Base-by-base conservation (phyloP, 2,888 invertebrate genomes). In the Actias luna region DNA sequence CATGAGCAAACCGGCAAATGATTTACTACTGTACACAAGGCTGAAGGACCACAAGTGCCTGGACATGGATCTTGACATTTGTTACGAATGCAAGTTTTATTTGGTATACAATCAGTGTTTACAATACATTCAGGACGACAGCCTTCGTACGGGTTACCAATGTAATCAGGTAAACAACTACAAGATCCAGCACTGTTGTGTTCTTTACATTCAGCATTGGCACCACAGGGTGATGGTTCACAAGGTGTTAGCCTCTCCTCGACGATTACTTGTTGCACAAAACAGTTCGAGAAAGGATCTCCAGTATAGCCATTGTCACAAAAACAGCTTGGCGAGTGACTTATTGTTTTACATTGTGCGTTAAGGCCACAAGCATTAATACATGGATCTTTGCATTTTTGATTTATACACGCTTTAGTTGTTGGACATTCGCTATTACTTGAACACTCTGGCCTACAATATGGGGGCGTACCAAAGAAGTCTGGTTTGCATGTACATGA, bases 31-130 rank as follows among this genome's bases (percentile, higher is more conserved):
- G 93, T 93, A 79, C 97, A 97, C 25, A 94, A 89, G 8, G 96
- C 95, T 76, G 95, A 94, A 67, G 94, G 93, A 5, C 95, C 96
- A 80, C 97, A 97, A 16, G 94, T 95, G 65, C 96, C 96, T 10
- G 96, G 95, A 73, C 97, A 97, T 33, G 97, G 97, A 83, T 97
- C 95, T 76, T 93, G 92, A 79, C 97, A 97, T 86, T 95, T 96
- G 74, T 95, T 95, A 69, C 94, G 94, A 31, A 96, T 93, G 73
- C 96, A 96, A 33, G 96, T 95, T 76, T 91, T 94, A 73, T 94
- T 94, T 16, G 95, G 93, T 14, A 94, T 85, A 78, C 96, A 96
- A 78, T 96, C 96, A 0, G 95, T 94, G 80, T 95, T 96, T 0
- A 95, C 82, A 1, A 94, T 92, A 83, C 96, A 96, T 89, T 96